Conservation (phyloP, 2,113 vertebrate species). For the Nycticorax nycticorax region DNA sequence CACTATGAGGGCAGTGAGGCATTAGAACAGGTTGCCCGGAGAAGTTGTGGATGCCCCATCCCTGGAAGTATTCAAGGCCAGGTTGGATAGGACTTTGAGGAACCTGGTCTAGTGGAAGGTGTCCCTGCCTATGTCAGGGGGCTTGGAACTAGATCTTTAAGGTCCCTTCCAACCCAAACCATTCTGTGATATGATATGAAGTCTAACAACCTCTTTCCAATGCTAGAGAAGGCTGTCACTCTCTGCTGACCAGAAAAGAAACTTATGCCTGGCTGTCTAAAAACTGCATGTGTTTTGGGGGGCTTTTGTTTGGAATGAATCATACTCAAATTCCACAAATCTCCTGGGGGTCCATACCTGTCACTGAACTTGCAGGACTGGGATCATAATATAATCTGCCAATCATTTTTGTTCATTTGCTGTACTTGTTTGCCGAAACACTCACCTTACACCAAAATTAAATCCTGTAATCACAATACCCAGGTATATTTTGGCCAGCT, state of each 20-base stretch:
- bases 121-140: too few relatives aligned
- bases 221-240: background rate
- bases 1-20: too few relatives aligned
- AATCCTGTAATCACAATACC: background rate
- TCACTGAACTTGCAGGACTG: background rate
- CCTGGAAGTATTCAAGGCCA: too few relatives aligned
- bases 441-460: background rate
- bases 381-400: background rate
- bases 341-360: rapidly evolving
- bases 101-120: too few relatives aligned
- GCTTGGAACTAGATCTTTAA: background rate
- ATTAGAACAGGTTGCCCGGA: too few relatives aligned
- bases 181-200: background rate
- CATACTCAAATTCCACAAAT: background rate
- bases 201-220: background rate
- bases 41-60: too few relatives aligned
- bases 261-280: background rate
- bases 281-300: background rate
- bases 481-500: background rate
- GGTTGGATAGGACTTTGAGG: too few relatives aligned
- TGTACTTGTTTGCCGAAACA: background rate
- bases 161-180: background rate
- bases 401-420: background rate
- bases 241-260: background rate
- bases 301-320: background rate